phyloP scores from a whole-genome alignment of 2,888 invertebrate genomes.

The Elegia similella region DNA sequence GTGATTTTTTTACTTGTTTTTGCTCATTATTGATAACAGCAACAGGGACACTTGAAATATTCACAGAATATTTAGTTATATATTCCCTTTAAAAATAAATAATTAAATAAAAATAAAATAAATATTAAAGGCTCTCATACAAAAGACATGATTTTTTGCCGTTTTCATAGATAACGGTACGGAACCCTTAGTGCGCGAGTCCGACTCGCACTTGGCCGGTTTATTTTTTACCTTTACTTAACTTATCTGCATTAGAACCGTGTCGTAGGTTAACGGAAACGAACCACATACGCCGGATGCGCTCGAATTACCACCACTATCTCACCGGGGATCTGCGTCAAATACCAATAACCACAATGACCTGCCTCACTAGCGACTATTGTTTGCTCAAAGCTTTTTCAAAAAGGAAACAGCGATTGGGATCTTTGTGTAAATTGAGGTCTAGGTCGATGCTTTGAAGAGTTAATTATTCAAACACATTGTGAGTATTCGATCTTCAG shows the following conservation, averaged over 20 bases:
- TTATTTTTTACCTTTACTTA: too few relatives aligned
- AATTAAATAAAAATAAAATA: too few relatives aligned
- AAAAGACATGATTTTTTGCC: too few relatives aligned
- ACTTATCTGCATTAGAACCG: slow-evolving; percentile 9
- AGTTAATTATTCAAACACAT: background rate
- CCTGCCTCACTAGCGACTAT: slow-evolving; percentile 12
- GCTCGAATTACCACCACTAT: slow-evolving; percentile 5
- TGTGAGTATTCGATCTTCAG: background rate
- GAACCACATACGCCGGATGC: slow-evolving; percentile 5
- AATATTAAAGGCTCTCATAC: too few relatives aligned
- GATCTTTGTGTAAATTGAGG: slow-evolving; percentile 9
- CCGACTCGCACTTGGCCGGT: too few relatives aligned
- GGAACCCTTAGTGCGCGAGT: too few relatives aligned
- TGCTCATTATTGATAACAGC: too few relatives aligned
- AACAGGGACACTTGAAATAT: too few relatives aligned
- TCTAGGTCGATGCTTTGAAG: background rate
- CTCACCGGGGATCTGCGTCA: slow-evolving; percentile 1
- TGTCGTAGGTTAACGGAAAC: slow-evolving; percentile 9
- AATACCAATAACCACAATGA: slow-evolving; percentile 15
- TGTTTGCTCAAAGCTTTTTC: slow-evolving; percentile 6
- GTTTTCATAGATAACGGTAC: too few relatives aligned
- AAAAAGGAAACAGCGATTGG: background rate
- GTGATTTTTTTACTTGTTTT: too few relatives aligned
- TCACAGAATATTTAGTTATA: too few relatives aligned
- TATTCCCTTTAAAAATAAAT: too few relatives aligned